Evolutionary conservation across 2,797 vertebrate species (phyloP), one percentile per base, ranked within the genome.

Genomic region (Acridotheres tristis): DNA sequence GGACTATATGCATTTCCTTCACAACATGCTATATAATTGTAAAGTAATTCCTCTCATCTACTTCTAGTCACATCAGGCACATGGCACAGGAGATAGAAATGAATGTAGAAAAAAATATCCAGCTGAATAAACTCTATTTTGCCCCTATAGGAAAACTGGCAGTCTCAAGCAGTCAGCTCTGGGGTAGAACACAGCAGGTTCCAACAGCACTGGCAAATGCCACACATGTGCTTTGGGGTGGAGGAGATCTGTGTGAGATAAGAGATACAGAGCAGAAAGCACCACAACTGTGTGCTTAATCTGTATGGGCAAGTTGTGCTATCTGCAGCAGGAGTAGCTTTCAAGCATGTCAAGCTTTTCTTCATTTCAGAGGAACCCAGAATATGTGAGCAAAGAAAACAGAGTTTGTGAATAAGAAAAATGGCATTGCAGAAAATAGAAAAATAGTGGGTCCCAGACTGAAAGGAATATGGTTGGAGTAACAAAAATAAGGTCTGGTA

Each of bases 121-220:
- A 59, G 13, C 9, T 54, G 17, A 72, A 81, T 38, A 61, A 74
- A 19, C 5, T 53, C 36, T 29, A 51, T 74, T 36, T 63, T 80
- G 22, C 32, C 20, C 1, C 1, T 9, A 23, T 29, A 55, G 29
- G 32, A 38, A 69, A 69, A 63, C 87, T 4, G 15, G 6, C 45
- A 63, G 58, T 29, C 53, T 62, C 38, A 23, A 36, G 50, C 45
- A 61, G 50, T 36, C 25, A 68, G 5, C 5, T 50, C 13, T 34
- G 11, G 27, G 32, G 38, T 20, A 32, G 40, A 61, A 45, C 0
- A 7, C 13, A 54, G 47, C 8, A 69, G 66, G 21, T 55, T 94
- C 66, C 83, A 62, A 16, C 0, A 63, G 20, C n/a, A 25, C 16
- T 34, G 36, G 62, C 38, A 62, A 90, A 67, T 0, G 0, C 7